Evolutionary conservation across 2,888 invertebrate genomes (phyloP), one percentile per base, ranked within the genome.

Genomic region (Cacoxenus indagator): DNA sequence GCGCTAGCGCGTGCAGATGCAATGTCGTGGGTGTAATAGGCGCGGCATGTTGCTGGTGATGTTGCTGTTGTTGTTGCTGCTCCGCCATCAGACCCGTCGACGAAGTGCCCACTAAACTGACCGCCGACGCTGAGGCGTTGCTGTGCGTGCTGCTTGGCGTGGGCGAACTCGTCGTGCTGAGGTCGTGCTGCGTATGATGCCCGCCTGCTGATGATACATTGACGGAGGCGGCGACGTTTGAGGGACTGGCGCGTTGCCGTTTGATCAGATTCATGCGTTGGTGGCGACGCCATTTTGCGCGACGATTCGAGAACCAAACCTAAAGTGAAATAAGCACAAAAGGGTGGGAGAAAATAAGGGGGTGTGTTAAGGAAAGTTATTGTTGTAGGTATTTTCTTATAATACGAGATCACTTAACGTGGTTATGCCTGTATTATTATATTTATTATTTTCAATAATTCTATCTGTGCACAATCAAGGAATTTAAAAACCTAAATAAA

Each of bases 221-320:
- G 8, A 51, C 37, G n/a, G 62, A 27, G 14, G 68, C 43, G 69
- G 67, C 19, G 69, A 71, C 76, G 68, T 75, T 72, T 29, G 79
- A 80, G 69, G 87, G 87, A 72, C 87, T 87, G 76, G 86, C 85
- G 75, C 90, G 92, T 46, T 81, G 80, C 83, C 94, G 93, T 90
- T 96, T 96, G 89, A 96, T 92, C 86, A 95, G 92, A 90, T 95
- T 96, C 96, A 96, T 96, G 89, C 96, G 94, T 90, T 97, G 96
- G 90, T 97, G 96, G 86, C 97, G 95, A 89, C 97, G 93, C 96
- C 96, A 97, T 91, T 97, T 97, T 89, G 97, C 97, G 90, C 97
- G 94, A 92, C 97, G 95, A 93, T 97, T 97, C 91, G 96, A 97
- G 94, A 97, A 97, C 97, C 97, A 97, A 92, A 97, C 96, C 96